Conservation (phyloP, 2,888 invertebrate genomes). For the Pheosia gnoma region DNA sequence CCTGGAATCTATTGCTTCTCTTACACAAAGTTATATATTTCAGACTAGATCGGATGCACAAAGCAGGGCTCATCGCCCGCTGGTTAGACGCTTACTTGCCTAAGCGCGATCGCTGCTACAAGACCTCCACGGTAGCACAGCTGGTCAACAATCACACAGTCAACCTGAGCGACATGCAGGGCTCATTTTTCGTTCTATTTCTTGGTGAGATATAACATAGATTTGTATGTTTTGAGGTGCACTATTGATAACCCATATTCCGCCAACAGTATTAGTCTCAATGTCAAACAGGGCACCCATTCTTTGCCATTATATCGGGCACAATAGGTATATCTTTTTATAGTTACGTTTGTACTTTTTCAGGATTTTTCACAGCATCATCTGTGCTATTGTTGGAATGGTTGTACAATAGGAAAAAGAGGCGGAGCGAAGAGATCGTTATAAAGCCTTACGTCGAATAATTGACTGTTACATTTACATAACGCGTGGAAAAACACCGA, state of each 20-base stretch:
- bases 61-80: slow-evolving; percentile 92
- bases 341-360: slow-evolving; percentile 10
- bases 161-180: slow-evolving; percentile 95
- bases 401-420: slow-evolving; percentile 61
- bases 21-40: not conserved
- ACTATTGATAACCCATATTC: too few species aligned
- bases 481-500: slow-evolving; percentile 27
- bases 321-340: too few species aligned
- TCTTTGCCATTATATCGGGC: too few species aligned
- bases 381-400: slow-evolving; percentile 67
- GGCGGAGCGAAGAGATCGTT: slow-evolving; percentile 59
- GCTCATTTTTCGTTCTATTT: slow-evolving; percentile 93
- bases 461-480: slow-evolving; percentile 21
- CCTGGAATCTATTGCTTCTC: too few species aligned
- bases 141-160: slow-evolving; percentile 94
- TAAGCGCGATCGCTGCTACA: slow-evolving; percentile 91
- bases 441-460: slow-evolving; percentile 78
- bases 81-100: slow-evolving; percentile 92
- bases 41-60: slow-evolving; percentile 92
- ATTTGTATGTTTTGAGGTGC: too few species aligned
- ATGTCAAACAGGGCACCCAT: too few species aligned
- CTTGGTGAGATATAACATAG: slow-evolving; percentile 83
- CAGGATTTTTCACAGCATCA: slow-evolving; percentile 70
- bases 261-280: too few species aligned
- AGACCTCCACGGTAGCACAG: slow-evolving; percentile 85